Conservation (phyloP, 2,888 invertebrate species). For the Torymus auratus region DNA sequence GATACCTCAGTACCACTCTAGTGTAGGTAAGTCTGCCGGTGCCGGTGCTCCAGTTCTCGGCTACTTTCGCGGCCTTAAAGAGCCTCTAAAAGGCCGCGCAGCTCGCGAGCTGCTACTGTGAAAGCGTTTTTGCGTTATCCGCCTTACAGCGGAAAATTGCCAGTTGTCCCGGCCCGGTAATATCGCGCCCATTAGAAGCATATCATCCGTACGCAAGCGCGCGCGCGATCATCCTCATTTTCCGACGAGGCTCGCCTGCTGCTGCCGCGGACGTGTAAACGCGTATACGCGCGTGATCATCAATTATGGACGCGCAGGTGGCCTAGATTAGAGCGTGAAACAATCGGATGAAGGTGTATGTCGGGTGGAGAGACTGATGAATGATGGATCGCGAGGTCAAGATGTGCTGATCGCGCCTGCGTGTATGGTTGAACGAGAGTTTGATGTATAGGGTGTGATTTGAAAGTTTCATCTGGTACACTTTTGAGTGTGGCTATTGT, state of each 20-base stretch:
- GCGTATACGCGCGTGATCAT: conserved; percentile 18
- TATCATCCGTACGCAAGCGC: conserved; percentile 41
- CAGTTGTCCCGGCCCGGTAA: conserved; percentile 47
- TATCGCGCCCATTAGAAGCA: conserved; percentile 54
- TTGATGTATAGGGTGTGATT: too few species aligned
- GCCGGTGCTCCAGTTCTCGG: conserved; percentile 45
- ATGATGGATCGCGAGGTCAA: too few species aligned
- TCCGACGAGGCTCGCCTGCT: conserved; percentile 31
- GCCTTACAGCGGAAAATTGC: conserved; percentile 48
- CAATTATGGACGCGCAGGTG: conserved; percentile 26
- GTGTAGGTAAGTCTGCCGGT: conserved; percentile 26
- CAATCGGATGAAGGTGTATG: conserved; percentile 9
- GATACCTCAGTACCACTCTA: too few species aligned
- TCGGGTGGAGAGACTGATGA: not conserved
- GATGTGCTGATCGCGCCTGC: too few species aligned
- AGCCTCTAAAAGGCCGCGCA: conserved; percentile 33
- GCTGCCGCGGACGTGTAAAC: not conserved
- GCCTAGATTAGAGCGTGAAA: conserved; percentile 1
- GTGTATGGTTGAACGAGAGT: too few species aligned
- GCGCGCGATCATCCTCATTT: conserved; percentile 48
- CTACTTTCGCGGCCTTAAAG: conserved; percentile 43
- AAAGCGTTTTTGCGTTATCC: conserved; percentile 53
- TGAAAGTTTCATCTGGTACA: too few species aligned
- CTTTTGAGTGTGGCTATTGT: too few species aligned
- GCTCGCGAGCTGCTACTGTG: conserved; percentile 12